These are phyloP conservation scores for Pachycephala philippinensis DNA, from an alignment of 2,113 vertebrate genomes.

Conservation along the genomic window DNA sequence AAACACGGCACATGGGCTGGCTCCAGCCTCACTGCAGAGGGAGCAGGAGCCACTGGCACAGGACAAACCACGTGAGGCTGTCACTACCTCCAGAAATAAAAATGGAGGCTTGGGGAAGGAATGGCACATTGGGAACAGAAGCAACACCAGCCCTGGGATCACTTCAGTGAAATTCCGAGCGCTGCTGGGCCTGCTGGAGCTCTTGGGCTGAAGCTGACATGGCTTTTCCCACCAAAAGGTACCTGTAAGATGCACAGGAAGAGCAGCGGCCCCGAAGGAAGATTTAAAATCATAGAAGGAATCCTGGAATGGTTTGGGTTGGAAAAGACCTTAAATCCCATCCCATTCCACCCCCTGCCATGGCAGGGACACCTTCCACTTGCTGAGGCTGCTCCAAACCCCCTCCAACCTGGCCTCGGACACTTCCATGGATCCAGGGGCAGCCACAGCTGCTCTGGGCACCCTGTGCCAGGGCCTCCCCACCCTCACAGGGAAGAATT, in stretches of 20 bases:
- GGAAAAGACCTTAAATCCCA: not conserved
- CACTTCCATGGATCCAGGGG: not conserved
- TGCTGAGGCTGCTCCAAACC: not conserved
- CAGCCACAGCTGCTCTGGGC: not conserved
- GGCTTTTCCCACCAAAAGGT: not conserved
- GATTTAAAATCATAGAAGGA: not conserved
- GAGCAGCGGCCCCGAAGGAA: accelerated
- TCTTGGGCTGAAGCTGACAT: not conserved
- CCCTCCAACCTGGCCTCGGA: accelerated
- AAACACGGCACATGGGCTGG: not conserved
- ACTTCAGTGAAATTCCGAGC: not conserved
- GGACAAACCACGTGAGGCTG: not conserved
- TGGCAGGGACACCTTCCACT: not conserved
- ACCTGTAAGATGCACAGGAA: not conserved
- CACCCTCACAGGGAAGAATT: accelerated
- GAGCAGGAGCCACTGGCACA: not conserved
- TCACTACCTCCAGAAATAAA: no score
- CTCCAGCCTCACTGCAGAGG: not conserved
- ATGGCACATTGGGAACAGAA: not conserved
- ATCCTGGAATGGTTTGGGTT: not conserved
- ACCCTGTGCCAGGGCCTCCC: not conserved
- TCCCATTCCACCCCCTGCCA: accelerated
- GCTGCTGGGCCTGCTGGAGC: not conserved
- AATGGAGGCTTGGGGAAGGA: not conserved
- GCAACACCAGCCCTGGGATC: not conserved